Conservation (phyloP, 2,797 vertebrate genomes). For the Gymnodraco acuticeps region DNA sequence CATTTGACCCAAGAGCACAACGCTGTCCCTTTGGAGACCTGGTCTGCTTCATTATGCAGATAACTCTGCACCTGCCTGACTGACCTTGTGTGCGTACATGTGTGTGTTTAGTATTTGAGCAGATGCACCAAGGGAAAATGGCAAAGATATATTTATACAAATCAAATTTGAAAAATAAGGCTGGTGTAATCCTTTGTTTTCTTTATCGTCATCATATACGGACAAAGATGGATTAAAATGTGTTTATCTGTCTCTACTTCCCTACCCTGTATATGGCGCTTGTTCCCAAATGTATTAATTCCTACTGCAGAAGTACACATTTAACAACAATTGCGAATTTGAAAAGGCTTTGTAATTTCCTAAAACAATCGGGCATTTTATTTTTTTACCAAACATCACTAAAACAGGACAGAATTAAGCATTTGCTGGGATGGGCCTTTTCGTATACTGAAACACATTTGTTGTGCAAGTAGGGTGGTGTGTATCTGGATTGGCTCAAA, state of each 20-base stretch:
- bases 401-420: neutral
- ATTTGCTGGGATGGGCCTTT: constrained; percentile 8
- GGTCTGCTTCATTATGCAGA: constrained; percentile 97
- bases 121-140: constrained; percentile 62
- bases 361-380: neutral
- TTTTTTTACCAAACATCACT: neutral
- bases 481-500: neutral
- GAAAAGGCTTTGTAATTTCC: neutral
- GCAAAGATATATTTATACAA: constrained; percentile 27
- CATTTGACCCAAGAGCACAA: constrained; percentile 92
- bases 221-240: neutral
- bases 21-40: constrained; percentile 92
- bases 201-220: constrained; percentile 7
- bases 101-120: constrained; percentile 68
- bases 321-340: neutral
- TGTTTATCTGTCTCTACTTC: neutral
- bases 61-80: constrained; percentile 93
- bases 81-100: constrained; percentile 74
- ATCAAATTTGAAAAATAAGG: constrained; percentile 22
- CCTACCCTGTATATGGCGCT: neutral
- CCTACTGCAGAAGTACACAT: neutral
- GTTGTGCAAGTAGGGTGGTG: neutral
- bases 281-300: neutral
- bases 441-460: constrained; percentile 3
- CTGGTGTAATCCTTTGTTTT: neutral